A percentile compares a stretch with the other conserved stretches of the same genome.
Evolutionary conservation across 2,113 vertebrate genomes (phyloP).

Genomic region (Siphamia tubifer): DNA sequence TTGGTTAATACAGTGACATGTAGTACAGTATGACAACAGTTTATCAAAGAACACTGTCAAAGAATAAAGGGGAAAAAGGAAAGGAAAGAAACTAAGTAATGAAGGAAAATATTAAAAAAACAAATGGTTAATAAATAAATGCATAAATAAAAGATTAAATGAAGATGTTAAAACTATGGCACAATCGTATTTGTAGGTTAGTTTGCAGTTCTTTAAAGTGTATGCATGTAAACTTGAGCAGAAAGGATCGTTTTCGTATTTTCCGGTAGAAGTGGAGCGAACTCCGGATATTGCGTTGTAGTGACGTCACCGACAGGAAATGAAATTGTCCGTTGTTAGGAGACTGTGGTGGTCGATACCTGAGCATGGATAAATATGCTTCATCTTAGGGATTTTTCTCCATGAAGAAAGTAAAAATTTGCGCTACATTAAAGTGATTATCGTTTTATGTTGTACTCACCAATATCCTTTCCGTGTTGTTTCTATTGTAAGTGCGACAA

Average conservation of each 20-base stretch:
- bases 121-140: too few species aligned
- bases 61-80: too few species aligned
- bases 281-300: conserved; percentile 39
- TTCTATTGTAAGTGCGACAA: not conserved
- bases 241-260: not conserved
- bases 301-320: conserved; percentile 42
- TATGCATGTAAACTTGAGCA: too few species aligned
- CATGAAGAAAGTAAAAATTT: not conserved
- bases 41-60: too few species aligned
- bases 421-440: not conserved
- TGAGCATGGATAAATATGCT: not conserved
- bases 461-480: not conserved
- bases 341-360: not conserved
- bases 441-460: not conserved
- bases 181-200: too few species aligned
- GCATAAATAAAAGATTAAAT: too few species aligned
- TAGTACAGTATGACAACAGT: too few species aligned
- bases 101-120: too few species aligned
- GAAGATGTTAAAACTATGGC: too few species aligned
- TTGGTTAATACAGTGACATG: too few species aligned
- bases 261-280: not conserved
- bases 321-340: conserved; percentile 8
- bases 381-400: not conserved
- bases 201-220: too few species aligned
- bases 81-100: too few species aligned